Percentiles rank a stretch among this genome's conserved stretches.
phyloP scores from a whole-genome alignment of 2,113 vertebrate genomes.

The Cnemophilus loriae region DNA sequence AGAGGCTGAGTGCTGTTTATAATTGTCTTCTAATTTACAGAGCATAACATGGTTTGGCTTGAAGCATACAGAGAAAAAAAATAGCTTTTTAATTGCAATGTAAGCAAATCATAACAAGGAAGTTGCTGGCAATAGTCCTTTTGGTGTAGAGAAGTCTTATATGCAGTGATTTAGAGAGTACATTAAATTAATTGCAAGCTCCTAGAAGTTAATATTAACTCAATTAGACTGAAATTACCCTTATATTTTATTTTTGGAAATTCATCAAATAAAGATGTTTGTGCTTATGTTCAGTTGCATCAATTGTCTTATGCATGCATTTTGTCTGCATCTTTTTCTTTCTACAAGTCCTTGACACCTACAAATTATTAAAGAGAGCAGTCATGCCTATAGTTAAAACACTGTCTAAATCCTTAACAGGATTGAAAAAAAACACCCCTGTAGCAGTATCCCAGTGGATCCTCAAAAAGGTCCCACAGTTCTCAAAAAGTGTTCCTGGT shows the following conservation, averaged over 20 bases:
- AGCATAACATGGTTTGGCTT: background rate
- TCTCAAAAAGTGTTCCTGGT: background rate
- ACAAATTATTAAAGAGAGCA: background rate
- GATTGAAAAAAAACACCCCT: background rate
- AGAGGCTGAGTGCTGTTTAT: background rate
- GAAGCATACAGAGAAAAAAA: background rate
- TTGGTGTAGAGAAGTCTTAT: background rate
- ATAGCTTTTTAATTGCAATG: background rate
- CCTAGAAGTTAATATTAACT: background rate
- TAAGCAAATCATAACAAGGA: background rate
- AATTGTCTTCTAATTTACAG: background rate
- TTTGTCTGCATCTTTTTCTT: background rate
- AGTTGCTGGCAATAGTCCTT: background rate
- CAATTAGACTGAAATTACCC: background rate
- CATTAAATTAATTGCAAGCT: background rate
- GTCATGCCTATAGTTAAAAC: background rate
- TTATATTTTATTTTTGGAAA: background rate
- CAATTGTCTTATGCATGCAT: background rate
- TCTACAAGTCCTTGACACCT: background rate
- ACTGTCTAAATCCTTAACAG: background rate
- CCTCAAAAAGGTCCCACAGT: background rate
- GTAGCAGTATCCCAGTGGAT: background rate
- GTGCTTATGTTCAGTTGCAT: background rate
- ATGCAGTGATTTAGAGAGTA: background rate
- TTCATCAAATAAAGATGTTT: background rate